A percentile compares a stretch with the other conserved stretches of the same genome.
Evolutionary conservation across 2,113 vertebrate species (phyloP).

Genomic region (Brachirus orientalis): DNA sequence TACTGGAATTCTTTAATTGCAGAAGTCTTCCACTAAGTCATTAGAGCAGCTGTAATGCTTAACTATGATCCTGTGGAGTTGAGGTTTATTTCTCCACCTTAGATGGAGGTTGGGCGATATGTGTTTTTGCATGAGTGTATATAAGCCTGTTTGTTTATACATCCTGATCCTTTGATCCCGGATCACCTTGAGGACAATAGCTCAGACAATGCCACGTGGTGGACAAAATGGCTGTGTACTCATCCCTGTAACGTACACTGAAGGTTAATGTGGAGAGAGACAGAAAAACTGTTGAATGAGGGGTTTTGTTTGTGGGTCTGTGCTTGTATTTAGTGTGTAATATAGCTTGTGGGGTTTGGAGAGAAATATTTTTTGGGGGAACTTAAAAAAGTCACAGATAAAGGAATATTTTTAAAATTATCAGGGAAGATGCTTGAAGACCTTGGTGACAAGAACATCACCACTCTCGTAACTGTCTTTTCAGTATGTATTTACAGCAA

Average conservation of each 20-base stretch:
- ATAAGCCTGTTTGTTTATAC: too few species aligned
- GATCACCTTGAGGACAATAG: slow-evolving; percentile 54
- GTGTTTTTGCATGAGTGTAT: too few species aligned
- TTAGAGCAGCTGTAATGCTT: slow-evolving; percentile 23
- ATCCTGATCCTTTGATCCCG: slow-evolving; percentile 41
- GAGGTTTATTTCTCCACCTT: slow-evolving; percentile 40
- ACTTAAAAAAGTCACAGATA: neutral
- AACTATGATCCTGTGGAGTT: slow-evolving; percentile 38
- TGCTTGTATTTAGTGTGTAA: neutral
- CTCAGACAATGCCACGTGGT: slow-evolving; percentile 18
- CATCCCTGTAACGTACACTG: slow-evolving; percentile 2
- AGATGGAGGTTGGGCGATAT: slow-evolving; percentile 22
- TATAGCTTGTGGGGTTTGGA: neutral
- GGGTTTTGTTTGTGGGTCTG: slow-evolving; percentile 4
- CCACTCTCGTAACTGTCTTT: too few species aligned
- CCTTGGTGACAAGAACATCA: too few species aligned
- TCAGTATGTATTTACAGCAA: too few species aligned
- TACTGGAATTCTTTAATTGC: slow-evolving; percentile 11
- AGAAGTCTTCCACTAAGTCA: slow-evolving; percentile 35
- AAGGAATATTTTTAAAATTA: too few species aligned
- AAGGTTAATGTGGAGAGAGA: slow-evolving; percentile 12
- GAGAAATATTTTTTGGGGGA: neutral
- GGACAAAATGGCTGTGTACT: slow-evolving; percentile 21
- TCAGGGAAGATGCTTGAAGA: too few species aligned
- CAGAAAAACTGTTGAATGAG: neutral